Evolutionary conservation across 2,113 vertebrate species (phyloP).

Genomic region (Scolopax mira): DNA sequence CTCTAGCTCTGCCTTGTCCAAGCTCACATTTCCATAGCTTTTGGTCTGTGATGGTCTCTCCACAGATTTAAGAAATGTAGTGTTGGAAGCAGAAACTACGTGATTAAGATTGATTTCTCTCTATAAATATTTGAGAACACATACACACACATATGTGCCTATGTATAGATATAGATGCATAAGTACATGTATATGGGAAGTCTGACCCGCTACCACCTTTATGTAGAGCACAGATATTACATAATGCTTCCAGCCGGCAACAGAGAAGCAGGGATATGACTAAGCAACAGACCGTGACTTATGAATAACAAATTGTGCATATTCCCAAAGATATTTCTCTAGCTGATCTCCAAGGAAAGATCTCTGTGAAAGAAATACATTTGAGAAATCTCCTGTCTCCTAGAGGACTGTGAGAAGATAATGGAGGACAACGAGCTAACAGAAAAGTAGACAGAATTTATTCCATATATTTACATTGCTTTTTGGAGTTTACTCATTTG

Average conservation of each 20-base stretch:
- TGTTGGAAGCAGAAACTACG: background rate
- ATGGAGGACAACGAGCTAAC: background rate
- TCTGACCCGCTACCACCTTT: background rate
- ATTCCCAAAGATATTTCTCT: conserved; percentile 29
- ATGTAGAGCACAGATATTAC: conserved; percentile 7
- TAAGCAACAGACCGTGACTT: conserved; percentile 55
- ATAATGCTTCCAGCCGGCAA: conserved; percentile 8
- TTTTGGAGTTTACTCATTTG: background rate
- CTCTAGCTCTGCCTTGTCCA: background rate
- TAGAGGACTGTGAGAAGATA: background rate
- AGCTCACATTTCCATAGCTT: background rate
- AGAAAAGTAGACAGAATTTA: background rate
- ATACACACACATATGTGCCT: rapidly evolving
- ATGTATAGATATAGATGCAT: background rate
- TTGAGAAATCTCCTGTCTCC: background rate
- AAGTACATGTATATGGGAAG: background rate
- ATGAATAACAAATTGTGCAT: conserved; percentile 37
- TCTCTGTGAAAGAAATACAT: background rate
- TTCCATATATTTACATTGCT: background rate
- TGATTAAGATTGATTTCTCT: background rate
- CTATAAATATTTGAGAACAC: background rate
- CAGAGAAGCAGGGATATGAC: conserved; percentile 13
- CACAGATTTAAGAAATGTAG: background rate
- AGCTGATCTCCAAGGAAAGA: background rate
- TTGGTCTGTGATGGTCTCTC: background rate